Evolutionary conservation across 2,113 vertebrate species (phyloP).

Genomic region (Triplophysa siluroides): DNA sequence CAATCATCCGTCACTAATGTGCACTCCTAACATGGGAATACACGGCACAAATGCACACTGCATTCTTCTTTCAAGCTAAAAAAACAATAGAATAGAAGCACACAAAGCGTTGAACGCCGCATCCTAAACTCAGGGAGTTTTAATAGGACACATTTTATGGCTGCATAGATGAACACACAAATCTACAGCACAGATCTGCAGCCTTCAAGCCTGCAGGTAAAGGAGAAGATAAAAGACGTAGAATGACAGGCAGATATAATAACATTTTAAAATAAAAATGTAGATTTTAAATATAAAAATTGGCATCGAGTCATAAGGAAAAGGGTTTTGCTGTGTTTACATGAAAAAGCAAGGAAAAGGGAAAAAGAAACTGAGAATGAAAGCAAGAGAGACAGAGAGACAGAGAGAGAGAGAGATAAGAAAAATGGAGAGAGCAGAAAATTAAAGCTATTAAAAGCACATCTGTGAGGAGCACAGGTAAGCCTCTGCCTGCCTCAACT

Average conservation of each 20-base stretch:
- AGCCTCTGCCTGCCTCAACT: conserved; percentile 18
- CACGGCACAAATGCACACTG: not conserved
- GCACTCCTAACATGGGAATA: conserved; percentile 19
- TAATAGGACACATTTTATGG: conserved; percentile 27
- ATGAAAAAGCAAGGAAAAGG: not conserved
- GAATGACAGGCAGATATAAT: not conserved
- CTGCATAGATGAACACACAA: conserved; percentile 23
- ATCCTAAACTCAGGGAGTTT: conserved; percentile 3
- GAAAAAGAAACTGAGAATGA: too few species aligned
- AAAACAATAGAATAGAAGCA: not conserved
- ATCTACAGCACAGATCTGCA: conserved; percentile 23
- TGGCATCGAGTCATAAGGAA: too few species aligned
- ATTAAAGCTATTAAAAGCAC: conserved; percentile 15
- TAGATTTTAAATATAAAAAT: too few species aligned
- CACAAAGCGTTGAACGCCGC: conserved; percentile 6
- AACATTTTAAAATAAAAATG: not conserved
- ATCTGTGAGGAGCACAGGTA: conserved; percentile 44
- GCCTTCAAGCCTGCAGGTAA: not conserved
- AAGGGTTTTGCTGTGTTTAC: not conserved
- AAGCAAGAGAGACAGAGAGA: not conserved
- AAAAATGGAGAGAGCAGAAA: not conserved
- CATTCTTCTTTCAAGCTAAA: not conserved
- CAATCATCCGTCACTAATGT: conserved; percentile 34
- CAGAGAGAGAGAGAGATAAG: not conserved
- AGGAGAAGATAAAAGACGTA: not conserved